phyloP scores from a whole-genome alignment of 2,888 invertebrate species.

The Dusona sp. region DNA sequence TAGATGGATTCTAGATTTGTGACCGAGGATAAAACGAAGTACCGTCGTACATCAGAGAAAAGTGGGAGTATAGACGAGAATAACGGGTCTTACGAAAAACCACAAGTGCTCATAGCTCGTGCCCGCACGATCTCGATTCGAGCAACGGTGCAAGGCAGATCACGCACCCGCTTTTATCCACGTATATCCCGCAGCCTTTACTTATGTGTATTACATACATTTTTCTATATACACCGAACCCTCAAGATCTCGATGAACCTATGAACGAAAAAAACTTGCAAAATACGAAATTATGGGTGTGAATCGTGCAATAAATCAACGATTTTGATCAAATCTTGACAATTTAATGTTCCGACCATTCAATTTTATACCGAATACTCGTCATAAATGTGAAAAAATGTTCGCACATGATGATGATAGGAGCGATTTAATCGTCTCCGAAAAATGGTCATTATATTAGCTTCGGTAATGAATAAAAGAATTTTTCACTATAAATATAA shows the following conservation, averaged over 20 bases:
- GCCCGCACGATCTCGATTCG: constrained; percentile 57
- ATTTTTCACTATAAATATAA: constrained; percentile 6
- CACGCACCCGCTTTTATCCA: constrained; percentile 44
- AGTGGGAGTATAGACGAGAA: constrained; percentile 37
- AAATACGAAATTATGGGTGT: constrained; percentile 16
- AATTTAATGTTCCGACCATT: no score
- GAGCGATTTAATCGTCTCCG: no score
- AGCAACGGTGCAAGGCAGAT: constrained; percentile 59
- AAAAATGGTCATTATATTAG: background rate
- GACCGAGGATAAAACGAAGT: constrained; percentile 22
- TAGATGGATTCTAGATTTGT: constrained; percentile 26
- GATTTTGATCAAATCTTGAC: constrained; percentile 22
- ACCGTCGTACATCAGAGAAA: background rate
- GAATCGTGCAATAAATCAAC: constrained; percentile 43
- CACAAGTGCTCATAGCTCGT: constrained; percentile 67
- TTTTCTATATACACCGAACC: background rate
- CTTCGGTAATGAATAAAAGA: background rate
- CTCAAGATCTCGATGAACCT: constrained; percentile 17
- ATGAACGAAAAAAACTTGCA: constrained; percentile 19
- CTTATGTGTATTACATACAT: constrained; percentile 2
- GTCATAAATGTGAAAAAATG: background rate
- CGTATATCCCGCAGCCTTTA: constrained; percentile 17
- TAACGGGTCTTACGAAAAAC: constrained; percentile 73
- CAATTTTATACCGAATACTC: background rate
- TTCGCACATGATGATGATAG: no score